phyloP scores from a whole-genome alignment of 2,113 vertebrate genomes.

The Micronisus gabar region DNA sequence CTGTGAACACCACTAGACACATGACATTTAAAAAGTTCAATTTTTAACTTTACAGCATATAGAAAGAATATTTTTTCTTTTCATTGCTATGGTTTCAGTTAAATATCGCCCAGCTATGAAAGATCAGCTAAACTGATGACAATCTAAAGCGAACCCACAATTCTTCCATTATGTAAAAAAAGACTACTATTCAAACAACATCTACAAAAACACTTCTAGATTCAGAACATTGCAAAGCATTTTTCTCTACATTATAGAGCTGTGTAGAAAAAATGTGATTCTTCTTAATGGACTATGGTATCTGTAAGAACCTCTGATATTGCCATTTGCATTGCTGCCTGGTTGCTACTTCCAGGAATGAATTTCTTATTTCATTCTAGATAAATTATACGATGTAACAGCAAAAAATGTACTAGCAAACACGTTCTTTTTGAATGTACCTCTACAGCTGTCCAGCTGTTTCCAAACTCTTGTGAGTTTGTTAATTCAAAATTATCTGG shows the following conservation, averaged over 20 bases:
- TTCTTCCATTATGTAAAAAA: neutral
- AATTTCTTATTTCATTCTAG: neutral
- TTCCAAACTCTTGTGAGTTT: constrained; percentile 93
- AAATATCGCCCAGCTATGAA: neutral
- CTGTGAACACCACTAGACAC: neutral
- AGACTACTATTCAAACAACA: neutral
- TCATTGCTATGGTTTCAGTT: neutral
- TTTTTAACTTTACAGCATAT: neutral
- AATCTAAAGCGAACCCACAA: neutral
- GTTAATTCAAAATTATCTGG: constrained; percentile 91
- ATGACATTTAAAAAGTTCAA: neutral
- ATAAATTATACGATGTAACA: neutral
- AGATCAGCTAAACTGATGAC: neutral
- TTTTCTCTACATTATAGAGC: neutral
- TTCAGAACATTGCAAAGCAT: neutral
- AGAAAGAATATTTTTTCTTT: neutral
- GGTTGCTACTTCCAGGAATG: neutral
- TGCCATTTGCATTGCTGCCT: neutral
- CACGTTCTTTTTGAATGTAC: constrained; percentile 47
- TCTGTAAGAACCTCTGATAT: neutral
- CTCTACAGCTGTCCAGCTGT: constrained; percentile 89
- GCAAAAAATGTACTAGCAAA: neutral
- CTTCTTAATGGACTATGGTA: neutral
- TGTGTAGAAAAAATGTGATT: neutral
- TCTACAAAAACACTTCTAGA: neutral